Evolutionary conservation across 2,797 vertebrate genomes (phyloP), one percentile per base, ranked within the genome.

Genomic region (Danio choprae): DNA sequence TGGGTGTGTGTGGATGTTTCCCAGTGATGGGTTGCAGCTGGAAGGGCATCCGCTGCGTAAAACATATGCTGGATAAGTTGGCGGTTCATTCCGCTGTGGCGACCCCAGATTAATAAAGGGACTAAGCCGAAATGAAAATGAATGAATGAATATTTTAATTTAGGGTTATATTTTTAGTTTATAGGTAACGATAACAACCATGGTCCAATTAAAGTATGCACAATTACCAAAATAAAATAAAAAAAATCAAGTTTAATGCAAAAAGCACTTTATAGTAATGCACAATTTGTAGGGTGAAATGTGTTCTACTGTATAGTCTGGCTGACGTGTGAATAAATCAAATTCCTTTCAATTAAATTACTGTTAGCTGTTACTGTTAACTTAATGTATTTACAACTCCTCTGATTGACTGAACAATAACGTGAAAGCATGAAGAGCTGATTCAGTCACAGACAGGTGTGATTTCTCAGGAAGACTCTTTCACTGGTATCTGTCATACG

Each of bases 361-460:
- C 29, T 1, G 6, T 60, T 58, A 63, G 63, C 38, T 41, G 40
- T n/a, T 63, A n/a, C n/a, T n/a, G n/a, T n/a, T n/a, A n/a, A n/a
- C n/a, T n/a, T n/a, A n/a, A n/a, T n/a, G n/a, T n/a, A n/a, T n/a
- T n/a, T n/a, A n/a, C 3, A 16, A 48, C 44, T 36, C 64, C 16
- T 59, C 22, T 36, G 71, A 60, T 13, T n/a, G 56, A 43, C 22
- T 38, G 50, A 74, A 18, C 36, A 15, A 13, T 38, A 16, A 40
- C 22, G 29, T 51, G n/a, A 2, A 3, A 12, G 0, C 41, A 4
- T 74, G 56, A 48, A 80, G 73, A 41, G 29, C 20, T 6, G 15
- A 29, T 59, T 53, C 67, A 51, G 18, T 62, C 58, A 74, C 18
- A 65, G 62, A 43, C 62, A 44, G 13, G 18, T 53, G 59, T 43